These are phyloP conservation scores for Strigamia transsilvanica DNA, from an alignment of 2,888 invertebrate species.

Conservation along the genomic window DNA sequence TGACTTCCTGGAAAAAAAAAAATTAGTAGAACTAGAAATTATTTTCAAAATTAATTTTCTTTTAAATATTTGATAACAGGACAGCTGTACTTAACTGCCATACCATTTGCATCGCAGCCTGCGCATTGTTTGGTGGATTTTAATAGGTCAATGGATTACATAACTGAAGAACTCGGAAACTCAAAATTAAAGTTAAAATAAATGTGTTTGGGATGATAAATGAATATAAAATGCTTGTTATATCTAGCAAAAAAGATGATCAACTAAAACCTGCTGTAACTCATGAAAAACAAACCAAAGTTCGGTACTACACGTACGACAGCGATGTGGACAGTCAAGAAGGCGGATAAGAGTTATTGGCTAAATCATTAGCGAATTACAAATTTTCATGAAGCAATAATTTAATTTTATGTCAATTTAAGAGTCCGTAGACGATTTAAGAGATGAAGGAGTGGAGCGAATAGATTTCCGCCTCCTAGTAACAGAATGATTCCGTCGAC, in stretches of 20 bases:
- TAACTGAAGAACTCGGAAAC: not conserved
- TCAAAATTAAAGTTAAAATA: not conserved
- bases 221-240: not conserved
- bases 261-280: not conserved
- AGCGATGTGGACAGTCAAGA: constrained; percentile 20
- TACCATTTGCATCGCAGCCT: not conserved
- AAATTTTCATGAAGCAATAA: not conserved
- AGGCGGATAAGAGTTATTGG: not conserved
- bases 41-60: not conserved
- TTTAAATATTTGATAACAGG: not conserved
- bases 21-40: no score
- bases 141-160: not conserved
- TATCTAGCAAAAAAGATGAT: not conserved
- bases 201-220: not conserved
- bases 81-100: constrained; percentile 4
- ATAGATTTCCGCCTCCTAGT: not conserved
- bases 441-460: not conserved
- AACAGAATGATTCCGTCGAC: not conserved
- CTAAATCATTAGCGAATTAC: not conserved
- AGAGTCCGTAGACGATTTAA: not conserved
- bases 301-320: not conserved
- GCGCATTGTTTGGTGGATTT: not conserved
- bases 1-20: not conserved
- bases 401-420: not conserved
- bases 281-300: not conserved